phyloP scores from a whole-genome alignment of 2,113 vertebrate genomes.

The Mohoua ochrocephala region DNA sequence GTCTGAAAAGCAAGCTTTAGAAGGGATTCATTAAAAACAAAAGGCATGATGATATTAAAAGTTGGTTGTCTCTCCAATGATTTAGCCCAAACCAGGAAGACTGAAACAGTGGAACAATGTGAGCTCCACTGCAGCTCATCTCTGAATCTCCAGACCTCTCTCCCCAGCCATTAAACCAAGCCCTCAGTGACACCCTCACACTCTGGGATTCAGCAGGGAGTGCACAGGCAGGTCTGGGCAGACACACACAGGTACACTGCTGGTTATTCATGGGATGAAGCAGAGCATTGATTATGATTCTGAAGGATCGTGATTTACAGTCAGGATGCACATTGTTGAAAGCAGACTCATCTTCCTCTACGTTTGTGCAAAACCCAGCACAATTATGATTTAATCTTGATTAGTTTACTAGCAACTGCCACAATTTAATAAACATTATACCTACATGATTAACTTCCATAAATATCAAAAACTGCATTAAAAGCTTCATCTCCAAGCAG shows the following conservation, averaged over 20 bases:
- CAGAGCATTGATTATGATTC: not conserved
- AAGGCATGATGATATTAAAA: not conserved
- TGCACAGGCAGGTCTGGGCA: not conserved
- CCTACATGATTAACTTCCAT: not conserved
- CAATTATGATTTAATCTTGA: not conserved
- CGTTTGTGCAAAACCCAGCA: not conserved
- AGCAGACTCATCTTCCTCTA: not conserved
- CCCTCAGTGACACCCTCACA: not conserved
- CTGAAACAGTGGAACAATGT: not conserved
- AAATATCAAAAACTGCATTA: not conserved
- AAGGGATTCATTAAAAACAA: not conserved
- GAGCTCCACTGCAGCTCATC: not conserved
- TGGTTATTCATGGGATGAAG: not conserved
- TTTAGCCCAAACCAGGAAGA: not conserved
- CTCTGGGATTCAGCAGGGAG: not conserved
- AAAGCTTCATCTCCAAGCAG: not conserved
- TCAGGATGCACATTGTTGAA: not conserved
- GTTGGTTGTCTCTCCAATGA: not conserved
- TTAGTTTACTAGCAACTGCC: not conserved
- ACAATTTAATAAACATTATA: constrained; percentile 10
- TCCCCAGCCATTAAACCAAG: not conserved
- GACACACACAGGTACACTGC: not conserved
- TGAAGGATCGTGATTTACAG: not conserved
- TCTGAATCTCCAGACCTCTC: not conserved
- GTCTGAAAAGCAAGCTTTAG: not conserved